Base-by-base conservation (phyloP, 2,797 vertebrate genomes). In the Percopsis omiscomaycus region DNA sequence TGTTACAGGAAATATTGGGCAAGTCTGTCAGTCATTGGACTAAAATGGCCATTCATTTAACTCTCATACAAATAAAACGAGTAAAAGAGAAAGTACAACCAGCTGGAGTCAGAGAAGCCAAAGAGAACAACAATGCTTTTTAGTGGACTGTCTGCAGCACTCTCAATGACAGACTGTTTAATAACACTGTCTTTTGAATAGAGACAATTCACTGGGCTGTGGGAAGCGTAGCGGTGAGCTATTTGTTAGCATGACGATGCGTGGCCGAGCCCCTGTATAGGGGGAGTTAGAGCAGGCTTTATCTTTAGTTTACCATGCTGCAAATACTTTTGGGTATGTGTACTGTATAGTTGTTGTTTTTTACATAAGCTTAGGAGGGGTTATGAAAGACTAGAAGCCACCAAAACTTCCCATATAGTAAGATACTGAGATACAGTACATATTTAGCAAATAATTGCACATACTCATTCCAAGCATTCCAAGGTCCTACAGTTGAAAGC, bases 131-230 rank as follows among this genome's bases (percentile, higher is more conserved):
- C 22, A 1, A 15, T 45, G 9, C 15, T 61, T 74, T 67, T 57
- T 12, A 47, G 6, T 52, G 46, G 52, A 66, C 57, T 15, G 60
- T 29, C 22, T 50, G 64, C 30, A 48, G 44, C 29, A 30, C 10
- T 44, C 46, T 66, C 37, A 50, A 68, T 55, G 69, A 66, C 16
- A 59, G 52, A 53, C 12, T 15, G 58, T 64, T 69, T 68, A 37
- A 71, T 53, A 66, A 73, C 57, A 53, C 16, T 55, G 46, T 61
- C 15, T 54, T 64, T 22, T 22, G 4, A 68, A 63, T 49, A 52
- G 61, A 77, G 61, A 11, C 47, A 46, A 50, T n/a, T 48, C 3
- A 49, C 8, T 15, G 16, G 32, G 53, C 44, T 62, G 55, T 28
- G 37, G 59, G 56, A 61, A 44, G 66, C 30, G 9, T 46, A 64